Evolutionary conservation across 2,888 invertebrate genomes (phyloP).

Genomic region (Sesia apiformis): DNA sequence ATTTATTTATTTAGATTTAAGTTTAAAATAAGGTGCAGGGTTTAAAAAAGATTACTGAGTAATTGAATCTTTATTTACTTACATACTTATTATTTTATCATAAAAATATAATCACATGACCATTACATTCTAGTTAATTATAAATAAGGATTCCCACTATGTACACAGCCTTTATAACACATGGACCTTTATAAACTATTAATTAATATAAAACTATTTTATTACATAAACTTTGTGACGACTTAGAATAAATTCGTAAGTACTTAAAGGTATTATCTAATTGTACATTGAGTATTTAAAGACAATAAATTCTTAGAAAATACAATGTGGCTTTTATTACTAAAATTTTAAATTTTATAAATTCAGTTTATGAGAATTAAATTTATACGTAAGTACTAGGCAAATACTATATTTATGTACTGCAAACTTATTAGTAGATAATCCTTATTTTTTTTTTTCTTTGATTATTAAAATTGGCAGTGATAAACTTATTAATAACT

Average conservation of each 20-base stretch:
- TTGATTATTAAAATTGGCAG: no score
- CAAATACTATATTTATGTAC: no score
- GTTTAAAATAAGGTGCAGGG: background rate
- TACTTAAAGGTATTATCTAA: conserved; percentile 8
- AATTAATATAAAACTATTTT: conserved; percentile 2
- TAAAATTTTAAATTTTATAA: no score
- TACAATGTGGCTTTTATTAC: no score
- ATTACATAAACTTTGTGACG: conserved; percentile 40
- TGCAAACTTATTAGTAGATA: no score
- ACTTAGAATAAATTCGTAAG: conserved; percentile 25
- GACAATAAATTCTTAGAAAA: no score
- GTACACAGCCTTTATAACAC: conserved; percentile 52
- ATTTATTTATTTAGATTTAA: background rate
- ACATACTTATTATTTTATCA: background rate
- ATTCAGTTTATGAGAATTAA: no score
- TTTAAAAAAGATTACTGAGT: background rate
- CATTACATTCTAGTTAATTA: background rate
- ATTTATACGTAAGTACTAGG: no score
- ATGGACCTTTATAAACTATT: conserved; percentile 40
- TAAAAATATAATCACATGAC: conserved; percentile 2
- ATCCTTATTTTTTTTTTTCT: no score
- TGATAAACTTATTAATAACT: no score
- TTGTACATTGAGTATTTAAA: no score
- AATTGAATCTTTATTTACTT: background rate
- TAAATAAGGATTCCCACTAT: conserved; percentile 51